Evolutionary conservation across 2,113 vertebrate species (phyloP), one percentile per base, ranked within the genome.

Genomic region (Numida meleagris): DNA sequence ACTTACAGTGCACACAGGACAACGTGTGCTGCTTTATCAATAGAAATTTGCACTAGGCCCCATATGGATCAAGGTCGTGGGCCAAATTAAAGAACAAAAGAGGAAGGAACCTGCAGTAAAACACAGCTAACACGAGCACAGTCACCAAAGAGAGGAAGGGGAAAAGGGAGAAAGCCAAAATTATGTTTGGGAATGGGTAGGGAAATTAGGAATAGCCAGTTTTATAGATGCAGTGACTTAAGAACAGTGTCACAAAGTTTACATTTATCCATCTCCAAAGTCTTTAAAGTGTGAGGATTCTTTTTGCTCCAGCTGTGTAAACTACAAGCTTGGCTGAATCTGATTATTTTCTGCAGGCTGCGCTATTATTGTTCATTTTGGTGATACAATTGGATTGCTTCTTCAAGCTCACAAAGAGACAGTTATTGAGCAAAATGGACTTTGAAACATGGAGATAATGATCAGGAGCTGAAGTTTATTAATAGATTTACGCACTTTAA

Each of bases 401-500:
- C 58, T 72, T 77, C n/a, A 48, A 14, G 24, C 61, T 91, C 74
- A 86, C 72, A 90, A 67, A 93, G 62, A 93, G 68, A 40, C 42
- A 71, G 50, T 59, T 89, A 89, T 80, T 89, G 63, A 89, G 68
- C 67, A 68, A 89, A 94, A 94, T 31, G 25, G 18, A 71, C 75
- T 93, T 90, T 88, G 79, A 93, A 95, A 94, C 48, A 63, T 2
- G 42, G 40, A 89, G 82, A 96, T 90, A 95, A 91, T 1, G 1
- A 95, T 94, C 89, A 91, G 81, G 87, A 88, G n/a, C 51, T 91
- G 11, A 66, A 82, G 87, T 68, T 70, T 77, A 92, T 80, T 66
- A 95, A 94, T 57, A 94, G 75, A 91, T 88, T 68, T 71, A 84
- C 43, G 72, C 71, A 79, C 59, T 94, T 96, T 80, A 68, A 83